Evolutionary conservation across 2,113 vertebrate genomes (phyloP).

Genomic region (Oenanthe oenanthe): DNA sequence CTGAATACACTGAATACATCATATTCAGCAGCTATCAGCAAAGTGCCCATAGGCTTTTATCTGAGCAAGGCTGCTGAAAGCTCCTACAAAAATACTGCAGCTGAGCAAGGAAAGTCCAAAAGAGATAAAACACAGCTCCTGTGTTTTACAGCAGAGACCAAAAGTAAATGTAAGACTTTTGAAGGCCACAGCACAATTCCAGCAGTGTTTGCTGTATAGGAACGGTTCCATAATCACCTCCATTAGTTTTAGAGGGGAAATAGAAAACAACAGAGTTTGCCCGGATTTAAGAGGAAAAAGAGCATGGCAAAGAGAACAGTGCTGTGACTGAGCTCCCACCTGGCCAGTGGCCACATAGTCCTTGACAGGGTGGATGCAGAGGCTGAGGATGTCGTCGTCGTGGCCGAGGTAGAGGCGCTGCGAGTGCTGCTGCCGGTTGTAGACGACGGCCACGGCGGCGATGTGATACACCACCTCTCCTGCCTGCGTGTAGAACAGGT

Average conservation of each 20-base stretch:
- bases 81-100: not conserved
- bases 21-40: not conserved
- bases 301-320: not conserved
- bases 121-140: not conserved
- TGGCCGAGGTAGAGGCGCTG: conserved; percentile 96
- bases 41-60: not conserved
- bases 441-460: conserved; percentile 90
- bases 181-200: not conserved
- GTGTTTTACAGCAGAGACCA: not conserved
- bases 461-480: conserved; percentile 96
- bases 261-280: not conserved
- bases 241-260: not conserved
- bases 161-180: not conserved
- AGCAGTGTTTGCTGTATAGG: not conserved
- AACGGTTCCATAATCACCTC: not conserved
- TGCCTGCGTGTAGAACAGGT: conserved; percentile 92
- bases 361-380: conserved; percentile 91
- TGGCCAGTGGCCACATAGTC: conserved; percentile 93
- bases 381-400: conserved; percentile 92
- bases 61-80: not conserved
- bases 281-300: not conserved
- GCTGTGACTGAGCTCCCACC: conserved; percentile 64
- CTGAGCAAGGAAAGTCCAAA: not conserved
- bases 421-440: conserved; percentile 88
- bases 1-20: not conserved